phyloP scores from a whole-genome alignment of 2,113 vertebrate genomes.

The Corynorhinus townsendii region DNA sequence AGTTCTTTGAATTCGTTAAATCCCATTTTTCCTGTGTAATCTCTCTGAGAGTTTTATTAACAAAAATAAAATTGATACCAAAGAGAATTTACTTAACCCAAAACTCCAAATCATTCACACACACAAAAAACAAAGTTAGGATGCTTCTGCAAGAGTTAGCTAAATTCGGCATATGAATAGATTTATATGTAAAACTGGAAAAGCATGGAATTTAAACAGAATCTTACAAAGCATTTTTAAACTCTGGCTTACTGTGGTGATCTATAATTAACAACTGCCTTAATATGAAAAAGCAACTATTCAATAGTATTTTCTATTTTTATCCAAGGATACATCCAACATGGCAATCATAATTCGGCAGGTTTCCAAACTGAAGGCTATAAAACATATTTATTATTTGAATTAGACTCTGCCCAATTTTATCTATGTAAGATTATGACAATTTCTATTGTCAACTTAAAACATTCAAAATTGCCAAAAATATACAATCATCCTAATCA shows the following conservation, averaged over 20 bases:
- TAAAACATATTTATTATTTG: conserved; percentile 49
- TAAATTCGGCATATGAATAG: background rate
- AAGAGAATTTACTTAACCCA: background rate
- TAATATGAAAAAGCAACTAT: conserved; percentile 18
- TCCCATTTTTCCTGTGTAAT: conserved; percentile 92
- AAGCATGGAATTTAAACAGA: background rate
- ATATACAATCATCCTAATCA: background rate
- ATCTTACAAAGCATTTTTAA: conserved; percentile 39
- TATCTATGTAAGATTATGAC: conserved; percentile 23
- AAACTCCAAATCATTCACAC: background rate
- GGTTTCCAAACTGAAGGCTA: conserved; percentile 92
- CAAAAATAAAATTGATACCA: conserved; percentile 57
- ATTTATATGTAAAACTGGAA: background rate
- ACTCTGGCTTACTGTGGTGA: background rate
- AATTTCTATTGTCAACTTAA: conserved; percentile 18
- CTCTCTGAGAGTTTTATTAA: conserved; percentile 85
- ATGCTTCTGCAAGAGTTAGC: background rate
- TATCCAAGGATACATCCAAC: conserved; percentile 91
- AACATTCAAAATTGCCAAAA: conserved; percentile 15
- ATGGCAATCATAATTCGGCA: conserved; percentile 92
- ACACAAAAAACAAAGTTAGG: background rate
- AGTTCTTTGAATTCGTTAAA: conserved; percentile 94
- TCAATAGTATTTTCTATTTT: conserved; percentile 17
- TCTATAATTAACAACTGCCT: conserved; percentile 6
- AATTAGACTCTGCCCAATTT: background rate